phyloP scores from a whole-genome alignment of 2,113 vertebrate species.

The Dinomys branickii region DNA sequence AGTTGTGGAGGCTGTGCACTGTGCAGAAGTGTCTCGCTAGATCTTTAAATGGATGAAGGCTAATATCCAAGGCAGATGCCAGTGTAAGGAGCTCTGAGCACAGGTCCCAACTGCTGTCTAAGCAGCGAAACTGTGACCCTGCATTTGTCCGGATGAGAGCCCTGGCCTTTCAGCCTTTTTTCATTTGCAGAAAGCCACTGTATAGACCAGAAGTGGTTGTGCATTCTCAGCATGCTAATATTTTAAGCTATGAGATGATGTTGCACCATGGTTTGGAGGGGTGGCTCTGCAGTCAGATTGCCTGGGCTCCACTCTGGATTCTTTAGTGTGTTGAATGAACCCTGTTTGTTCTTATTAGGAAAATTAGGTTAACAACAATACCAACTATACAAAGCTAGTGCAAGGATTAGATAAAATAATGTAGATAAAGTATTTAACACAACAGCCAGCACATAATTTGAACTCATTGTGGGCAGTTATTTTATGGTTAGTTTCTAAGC shows the following conservation, averaged over 20 bases:
- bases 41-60: background rate
- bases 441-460: background rate
- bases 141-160: background rate
- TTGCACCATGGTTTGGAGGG: background rate
- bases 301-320: background rate
- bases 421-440: background rate
- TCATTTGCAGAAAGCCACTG: background rate
- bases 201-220: background rate
- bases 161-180: background rate
- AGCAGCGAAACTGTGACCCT: background rate
- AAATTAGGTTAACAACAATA: background rate
- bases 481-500: background rate
- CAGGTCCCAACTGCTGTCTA: background rate
- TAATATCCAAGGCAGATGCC: background rate
- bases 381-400: background rate
- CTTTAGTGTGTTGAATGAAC: background rate
- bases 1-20: background rate
- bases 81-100: background rate
- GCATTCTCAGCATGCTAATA: background rate
- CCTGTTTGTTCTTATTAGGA: background rate
- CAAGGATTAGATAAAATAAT: constrained; percentile 6
- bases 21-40: background rate
- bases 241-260: background rate
- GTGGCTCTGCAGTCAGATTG: background rate
- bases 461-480: background rate